Evolutionary conservation across 1,140 invertebrate genomes (phyloP).

Genomic region (Euglossa dilemma): DNA sequence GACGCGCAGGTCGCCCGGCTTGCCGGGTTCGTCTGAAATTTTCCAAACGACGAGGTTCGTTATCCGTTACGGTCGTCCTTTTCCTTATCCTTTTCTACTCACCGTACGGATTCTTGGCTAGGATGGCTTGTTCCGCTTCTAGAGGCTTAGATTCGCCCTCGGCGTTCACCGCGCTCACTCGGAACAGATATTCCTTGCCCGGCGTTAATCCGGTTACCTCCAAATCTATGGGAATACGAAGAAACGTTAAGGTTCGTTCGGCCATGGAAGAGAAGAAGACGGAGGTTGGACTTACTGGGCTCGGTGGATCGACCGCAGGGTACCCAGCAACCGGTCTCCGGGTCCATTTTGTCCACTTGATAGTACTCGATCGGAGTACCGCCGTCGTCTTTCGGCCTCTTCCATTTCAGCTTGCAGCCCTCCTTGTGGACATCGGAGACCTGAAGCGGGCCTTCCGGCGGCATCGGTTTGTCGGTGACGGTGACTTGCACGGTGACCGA

Average conservation of each 20-base stretch:
- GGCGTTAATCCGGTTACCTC: conserved; percentile 94
- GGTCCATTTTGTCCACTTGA: conserved; percentile 96
- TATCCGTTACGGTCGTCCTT: neutral
- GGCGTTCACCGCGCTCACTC: conserved; percentile 97
- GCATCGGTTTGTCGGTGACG: conserved; percentile 94
- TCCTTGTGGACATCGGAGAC: conserved; percentile 95
- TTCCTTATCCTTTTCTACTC: conserved; percentile 59
- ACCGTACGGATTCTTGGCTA: conserved; percentile 98
- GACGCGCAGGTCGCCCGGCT: conserved; percentile 94
- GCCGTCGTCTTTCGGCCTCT: conserved; percentile 94
- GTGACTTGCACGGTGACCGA: conserved; percentile 94
- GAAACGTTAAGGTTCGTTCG: too few species aligned
- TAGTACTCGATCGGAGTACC: conserved; percentile 95
- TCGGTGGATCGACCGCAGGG: conserved; percentile 93
- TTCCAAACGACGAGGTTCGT: neutral
- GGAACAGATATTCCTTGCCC: conserved; percentile 96
- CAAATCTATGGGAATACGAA: conserved; percentile 82
- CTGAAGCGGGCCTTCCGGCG: conserved; percentile 95
- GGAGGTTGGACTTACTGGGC: conserved; percentile 83
- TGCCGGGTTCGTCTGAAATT: conserved; percentile 92
- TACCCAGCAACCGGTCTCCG: conserved; percentile 96
- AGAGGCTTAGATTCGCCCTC: conserved; percentile 98
- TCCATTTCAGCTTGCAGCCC: conserved; percentile 97
- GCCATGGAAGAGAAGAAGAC: neutral
- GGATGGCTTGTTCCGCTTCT: conserved; percentile 91